Base-by-base conservation (phyloP, 2,797 vertebrate species). In the Otolemur crassicaudatus region DNA sequence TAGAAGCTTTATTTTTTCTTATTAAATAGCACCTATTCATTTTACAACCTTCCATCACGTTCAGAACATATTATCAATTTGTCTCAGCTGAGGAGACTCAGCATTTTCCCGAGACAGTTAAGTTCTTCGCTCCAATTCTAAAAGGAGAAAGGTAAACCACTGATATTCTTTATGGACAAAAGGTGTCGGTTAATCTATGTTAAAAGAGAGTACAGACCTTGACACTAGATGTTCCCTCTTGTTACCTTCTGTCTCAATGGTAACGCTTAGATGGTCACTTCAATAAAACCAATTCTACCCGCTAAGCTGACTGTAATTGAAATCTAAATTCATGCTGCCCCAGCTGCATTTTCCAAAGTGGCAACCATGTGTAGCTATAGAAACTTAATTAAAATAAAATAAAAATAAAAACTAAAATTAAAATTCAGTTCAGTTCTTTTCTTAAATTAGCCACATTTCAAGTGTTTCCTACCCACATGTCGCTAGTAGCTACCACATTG, bases 41-140 rank as follows among this genome's bases (percentile, higher is more conserved):
- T n/a, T n/a, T 83, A 88, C 7, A 70, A 8, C n/a, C 13, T 82
- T 87, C 93, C 86, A 83, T 92, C 77, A 79, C 87, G 49, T 88
- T 90, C 27, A 88, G 37, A 90, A 85, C 7, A 34, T 80, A 70
- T 77, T 73, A 94, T 67, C 89, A 93, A 88, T 91, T 77, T 91
- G 58, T 87, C 58, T 95, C 31, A 70, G 37, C 37, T 43, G 77
- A 86, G 5, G 37, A 84, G 9, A 88, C 34, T 92, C 88, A 80
- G 37, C 22, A 73, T 79, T 84, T 89, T 87, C 63, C 5, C 19
- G 37, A 56, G 46, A 43, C 22, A 75, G 40, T 53, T 84, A 94
- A 92, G 9, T 72, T 91, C 8, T 79, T 89, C 34, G 90, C 43
- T 90, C 43, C 19, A 67, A 94, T 79, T 87, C 40, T 87, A 84